phyloP scores from a whole-genome alignment of 2,113 vertebrate species.

The Lipotes vexillifer region DNA sequence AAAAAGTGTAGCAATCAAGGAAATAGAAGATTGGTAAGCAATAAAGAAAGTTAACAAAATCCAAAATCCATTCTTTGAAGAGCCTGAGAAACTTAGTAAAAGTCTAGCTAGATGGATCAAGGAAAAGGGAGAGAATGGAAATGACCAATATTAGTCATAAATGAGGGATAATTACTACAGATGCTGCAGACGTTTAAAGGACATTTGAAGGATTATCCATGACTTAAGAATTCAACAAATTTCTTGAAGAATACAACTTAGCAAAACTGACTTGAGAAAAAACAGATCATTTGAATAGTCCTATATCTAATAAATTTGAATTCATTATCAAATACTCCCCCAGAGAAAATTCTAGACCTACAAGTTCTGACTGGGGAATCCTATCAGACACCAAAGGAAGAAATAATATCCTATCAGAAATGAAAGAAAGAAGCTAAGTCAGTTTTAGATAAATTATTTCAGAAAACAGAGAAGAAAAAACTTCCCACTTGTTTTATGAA shows the following conservation, averaged over 20 bases:
- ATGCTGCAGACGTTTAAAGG: neutral
- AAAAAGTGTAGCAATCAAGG: neutral
- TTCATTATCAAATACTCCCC: neutral
- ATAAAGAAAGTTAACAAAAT: neutral
- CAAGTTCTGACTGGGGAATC: neutral
- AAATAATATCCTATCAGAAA: neutral
- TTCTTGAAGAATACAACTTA: neutral
- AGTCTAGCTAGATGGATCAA: neutral
- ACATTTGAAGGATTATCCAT: neutral
- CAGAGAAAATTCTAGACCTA: neutral
- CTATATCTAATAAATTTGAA: neutral
- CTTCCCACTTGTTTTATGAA: neutral
- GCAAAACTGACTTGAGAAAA: neutral
- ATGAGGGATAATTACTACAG: neutral
- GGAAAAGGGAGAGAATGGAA: neutral
- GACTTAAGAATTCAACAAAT: neutral
- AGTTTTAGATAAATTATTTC: neutral
- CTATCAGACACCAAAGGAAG: neutral
- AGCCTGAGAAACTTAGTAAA: neutral
- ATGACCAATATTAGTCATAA: neutral
- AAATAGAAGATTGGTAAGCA: neutral
- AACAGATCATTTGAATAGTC: neutral
- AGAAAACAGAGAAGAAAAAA: constrained; percentile 10
- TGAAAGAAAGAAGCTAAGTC: neutral
- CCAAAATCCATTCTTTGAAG: neutral